Evolutionary conservation across 1,140 invertebrate genomes (phyloP).

Genomic region (Batillaria attramentaria): DNA sequence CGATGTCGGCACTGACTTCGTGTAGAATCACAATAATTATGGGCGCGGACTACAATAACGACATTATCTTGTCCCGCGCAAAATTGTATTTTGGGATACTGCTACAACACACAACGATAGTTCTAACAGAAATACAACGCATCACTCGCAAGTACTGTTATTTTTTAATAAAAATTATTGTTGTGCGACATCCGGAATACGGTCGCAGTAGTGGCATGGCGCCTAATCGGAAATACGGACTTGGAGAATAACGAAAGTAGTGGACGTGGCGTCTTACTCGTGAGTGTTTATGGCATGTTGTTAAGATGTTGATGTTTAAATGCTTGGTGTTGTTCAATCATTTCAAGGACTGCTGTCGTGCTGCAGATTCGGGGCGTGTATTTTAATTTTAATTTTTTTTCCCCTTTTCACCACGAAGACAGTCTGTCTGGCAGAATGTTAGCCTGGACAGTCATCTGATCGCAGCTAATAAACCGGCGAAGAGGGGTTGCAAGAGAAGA

Average conservation of each 20-base stretch:
- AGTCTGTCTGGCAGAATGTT: too few relatives aligned
- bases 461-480: neutral
- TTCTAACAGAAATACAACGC: neutral
- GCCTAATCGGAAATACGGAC: neutral
- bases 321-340: neutral
- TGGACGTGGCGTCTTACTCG: too few relatives aligned
- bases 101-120: neutral
- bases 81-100: too few relatives aligned
- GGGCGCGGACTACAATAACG: too few relatives aligned
- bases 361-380: too few relatives aligned
- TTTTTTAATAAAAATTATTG: neutral
- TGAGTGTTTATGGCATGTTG: neutral
- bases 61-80: too few relatives aligned
- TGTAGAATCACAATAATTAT: neutral
- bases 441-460: neutral
- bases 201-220: slow-evolving; percentile 1
- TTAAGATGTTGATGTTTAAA: neutral
- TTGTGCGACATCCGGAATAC: neutral
- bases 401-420: too few relatives aligned
- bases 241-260: slow-evolving; percentile 8
- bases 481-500: neutral
- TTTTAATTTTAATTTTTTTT: too few relatives aligned
- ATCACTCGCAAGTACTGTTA: neutral
- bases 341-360: too few relatives aligned
- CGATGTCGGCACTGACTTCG: neutral